These are phyloP conservation scores for Arremon aurantiirostris DNA, from an alignment of 2,797 vertebrate genomes.

Conservation along the genomic window DNA sequence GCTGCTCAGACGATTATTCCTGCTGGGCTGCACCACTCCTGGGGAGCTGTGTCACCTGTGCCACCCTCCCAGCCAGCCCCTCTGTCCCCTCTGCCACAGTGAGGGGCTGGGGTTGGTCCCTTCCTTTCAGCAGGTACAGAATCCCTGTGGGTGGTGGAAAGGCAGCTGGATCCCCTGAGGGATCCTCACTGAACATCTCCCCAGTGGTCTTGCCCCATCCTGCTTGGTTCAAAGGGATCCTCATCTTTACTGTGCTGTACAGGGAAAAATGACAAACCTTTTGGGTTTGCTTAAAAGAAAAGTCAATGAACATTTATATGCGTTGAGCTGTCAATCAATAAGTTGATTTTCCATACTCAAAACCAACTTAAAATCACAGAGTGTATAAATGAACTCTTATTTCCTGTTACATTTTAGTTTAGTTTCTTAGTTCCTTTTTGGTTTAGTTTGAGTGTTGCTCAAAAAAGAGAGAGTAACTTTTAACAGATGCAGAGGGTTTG, in stretches of 20 bases:
- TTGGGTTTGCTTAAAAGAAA: not conserved
- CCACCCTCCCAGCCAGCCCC: rapidly evolving
- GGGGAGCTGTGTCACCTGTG: not conserved
- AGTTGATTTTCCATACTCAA: not conserved
- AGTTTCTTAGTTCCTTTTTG: not conserved
- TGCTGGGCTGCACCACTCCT: not conserved
- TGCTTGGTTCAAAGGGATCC: not conserved
- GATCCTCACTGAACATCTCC: not conserved
- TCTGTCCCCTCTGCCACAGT: not conserved
- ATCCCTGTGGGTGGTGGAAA: not conserved
- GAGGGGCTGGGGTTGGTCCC: not conserved
- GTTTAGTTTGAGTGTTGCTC: not conserved
- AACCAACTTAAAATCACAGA: not conserved
- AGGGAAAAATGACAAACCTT: not conserved
- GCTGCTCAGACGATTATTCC: not conserved
- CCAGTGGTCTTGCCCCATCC: not conserved
- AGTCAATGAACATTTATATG: not conserved
- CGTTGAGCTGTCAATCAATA: not conserved
- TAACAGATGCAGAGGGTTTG: not conserved
- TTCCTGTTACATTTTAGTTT: not conserved
- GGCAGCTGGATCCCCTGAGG: not conserved
- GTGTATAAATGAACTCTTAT: not conserved
- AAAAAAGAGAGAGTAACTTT: not conserved
- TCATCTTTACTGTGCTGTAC: not conserved
- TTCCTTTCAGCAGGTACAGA: not conserved